A percentile compares a stretch with the other conserved stretches of the same genome.
Evolutionary conservation across 2,113 vertebrate species (phyloP).

Genomic region (Ciconia boyciana): DNA sequence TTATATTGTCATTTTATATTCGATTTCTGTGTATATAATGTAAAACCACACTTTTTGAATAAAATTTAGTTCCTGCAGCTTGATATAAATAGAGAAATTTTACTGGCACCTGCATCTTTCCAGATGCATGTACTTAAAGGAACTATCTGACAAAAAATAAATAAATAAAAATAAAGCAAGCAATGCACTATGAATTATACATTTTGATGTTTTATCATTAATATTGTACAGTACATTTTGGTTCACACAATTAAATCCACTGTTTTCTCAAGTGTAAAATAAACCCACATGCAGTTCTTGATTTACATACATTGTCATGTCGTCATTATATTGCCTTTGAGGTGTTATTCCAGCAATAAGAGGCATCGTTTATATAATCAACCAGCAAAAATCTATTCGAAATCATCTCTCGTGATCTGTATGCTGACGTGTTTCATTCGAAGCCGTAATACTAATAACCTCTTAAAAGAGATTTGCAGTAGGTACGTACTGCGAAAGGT

Average conservation of each 20-base stretch:
- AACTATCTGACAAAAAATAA: conserved; percentile 82
- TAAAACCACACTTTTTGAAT: conserved; percentile 91
- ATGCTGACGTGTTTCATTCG: conserved; percentile 27
- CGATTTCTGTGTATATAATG: conserved; percentile 95
- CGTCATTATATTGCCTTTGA: conserved; percentile 72
- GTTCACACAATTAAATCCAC: conserved; percentile 89
- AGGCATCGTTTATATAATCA: conserved; percentile 46
- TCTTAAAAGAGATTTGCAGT: conserved; percentile 12
- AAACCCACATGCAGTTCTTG: conserved; percentile 97
- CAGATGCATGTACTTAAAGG: conserved; percentile 86
- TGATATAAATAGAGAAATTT: conserved; percentile 91
- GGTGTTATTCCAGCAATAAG: conserved; percentile 54
- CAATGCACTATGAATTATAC: conserved; percentile 89
- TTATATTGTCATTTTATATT: conserved; percentile 99
- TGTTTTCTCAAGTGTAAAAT: conserved; percentile 99
- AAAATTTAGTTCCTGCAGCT: conserved; percentile 91
- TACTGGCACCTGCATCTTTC: conserved; percentile 86
- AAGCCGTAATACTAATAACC: neutral
- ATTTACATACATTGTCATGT: conserved; percentile 86
- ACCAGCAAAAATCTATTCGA: conserved; percentile 11
- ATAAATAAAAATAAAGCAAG: conserved; percentile 83
- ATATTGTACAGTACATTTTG: conserved; percentile 92
- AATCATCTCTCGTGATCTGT: conserved; percentile 1
- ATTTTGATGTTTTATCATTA: conserved; percentile 94
- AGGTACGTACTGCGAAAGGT: neutral